Conservation (phyloP, 2,113 vertebrate genomes). For the Tragelaphus strepsiceros region DNA sequence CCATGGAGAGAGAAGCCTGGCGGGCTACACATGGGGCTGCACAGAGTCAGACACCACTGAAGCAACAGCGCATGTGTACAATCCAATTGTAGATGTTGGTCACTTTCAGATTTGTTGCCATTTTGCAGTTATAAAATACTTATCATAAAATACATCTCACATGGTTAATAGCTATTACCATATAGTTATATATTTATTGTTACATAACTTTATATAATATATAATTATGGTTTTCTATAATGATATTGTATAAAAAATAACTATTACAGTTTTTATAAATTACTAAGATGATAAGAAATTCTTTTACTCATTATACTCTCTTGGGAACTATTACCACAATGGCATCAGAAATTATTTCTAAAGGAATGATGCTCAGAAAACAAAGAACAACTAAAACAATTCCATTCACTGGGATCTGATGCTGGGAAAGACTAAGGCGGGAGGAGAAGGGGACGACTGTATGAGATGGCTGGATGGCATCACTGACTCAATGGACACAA, state of each 20-base stretch:
- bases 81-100: slow-evolving; percentile 5
- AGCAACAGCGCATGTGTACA: not conserved
- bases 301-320: not conserved
- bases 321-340: not conserved
- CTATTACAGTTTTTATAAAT: slow-evolving; percentile 24
- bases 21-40: not conserved
- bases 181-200: not conserved
- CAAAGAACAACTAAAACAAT: not conserved
- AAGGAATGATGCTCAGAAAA: not conserved
- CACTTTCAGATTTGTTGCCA: slow-evolving; percentile 31
- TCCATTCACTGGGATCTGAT: not conserved
- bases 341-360: slow-evolving; percentile 31
- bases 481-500: not conserved
- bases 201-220: not conserved
- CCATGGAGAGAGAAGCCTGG: not conserved
- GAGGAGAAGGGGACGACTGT: not conserved
- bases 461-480: not conserved
- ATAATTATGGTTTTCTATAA: not conserved
- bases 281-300: not conserved
- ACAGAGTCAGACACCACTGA: not conserved
- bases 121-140: slow-evolving; percentile 30
- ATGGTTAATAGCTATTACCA: not conserved
- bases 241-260: not conserved
- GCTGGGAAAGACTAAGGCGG: not conserved
- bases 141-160: slow-evolving; percentile 16